Base-by-base conservation (phyloP, 2,888 invertebrate species). In the Gastracanthus pulcherrimus region DNA sequence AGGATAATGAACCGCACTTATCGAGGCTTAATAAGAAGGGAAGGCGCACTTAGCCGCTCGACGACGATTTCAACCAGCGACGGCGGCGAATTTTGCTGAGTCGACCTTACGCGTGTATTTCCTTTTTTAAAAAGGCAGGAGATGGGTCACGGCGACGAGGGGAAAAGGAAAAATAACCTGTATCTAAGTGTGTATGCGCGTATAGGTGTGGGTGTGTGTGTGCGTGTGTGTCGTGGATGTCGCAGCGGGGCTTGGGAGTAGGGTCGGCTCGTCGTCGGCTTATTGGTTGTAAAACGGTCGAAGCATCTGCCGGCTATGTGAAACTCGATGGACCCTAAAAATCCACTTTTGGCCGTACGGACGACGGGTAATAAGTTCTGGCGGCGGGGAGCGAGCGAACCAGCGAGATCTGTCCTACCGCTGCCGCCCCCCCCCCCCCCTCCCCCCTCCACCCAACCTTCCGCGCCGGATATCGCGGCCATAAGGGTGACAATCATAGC, bases 241-340 rank as follows among this genome's bases (percentile, higher is more conserved):
- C n/a, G n/a, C n/a, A n/a, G n/a, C n/a, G n/a, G n/a, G n/a, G n/a
- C n/a, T n/a, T n/a, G 70, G 6, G 26, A 7, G 36, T n/a, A 9
- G 26, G 51, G 55, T n/a, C 48, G 38, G 41, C 6, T 23, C 36
- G 71, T 64, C 36, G 78, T 78, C 76, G 79, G 84, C 85, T 87
- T 87, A 87, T 89, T 88, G 89, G 87, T 89, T 88, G 88, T 88
- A 89, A 89, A 89, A 89, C 86, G 85, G 81, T 80, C 83, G 83
- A 80, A 82, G 87, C 87, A 89, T 87, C 87, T 88, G 89, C 84
- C 84, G 83, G 82, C 84, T 84, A 86, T 88, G 88, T 86, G 87
- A 87, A 87, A 85, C 84, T 84, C 84, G 83, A 76, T 84, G 85
- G 83, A 84, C 84, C 86, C 87, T 87, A 88, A 89, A 88, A 88